A percentile compares a stretch with the other conserved stretches of the same genome.
Evolutionary conservation across 2,113 vertebrate species (phyloP).

Genomic region (Phainopepla nitens): DNA sequence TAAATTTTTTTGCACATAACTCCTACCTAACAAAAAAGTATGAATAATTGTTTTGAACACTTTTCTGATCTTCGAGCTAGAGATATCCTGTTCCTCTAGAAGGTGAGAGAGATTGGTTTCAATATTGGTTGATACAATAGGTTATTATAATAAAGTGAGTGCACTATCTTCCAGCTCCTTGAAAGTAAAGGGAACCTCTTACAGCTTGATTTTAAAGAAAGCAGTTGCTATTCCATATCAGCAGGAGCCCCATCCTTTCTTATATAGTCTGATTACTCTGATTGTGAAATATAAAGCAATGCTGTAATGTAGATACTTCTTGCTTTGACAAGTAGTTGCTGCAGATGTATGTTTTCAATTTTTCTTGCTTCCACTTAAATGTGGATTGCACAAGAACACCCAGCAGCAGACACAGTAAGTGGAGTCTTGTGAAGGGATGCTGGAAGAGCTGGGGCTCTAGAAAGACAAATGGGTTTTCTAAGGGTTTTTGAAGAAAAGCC

Average conservation of each 20-base stretch:
- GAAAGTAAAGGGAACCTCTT: constrained; percentile 1
- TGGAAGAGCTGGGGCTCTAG: neutral
- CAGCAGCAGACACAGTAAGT: neutral
- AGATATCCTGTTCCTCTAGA: neutral
- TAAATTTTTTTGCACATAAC: neutral
- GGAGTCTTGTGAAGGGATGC: neutral
- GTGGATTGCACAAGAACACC: neutral
- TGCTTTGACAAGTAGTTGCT: neutral
- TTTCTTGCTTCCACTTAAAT: neutral
- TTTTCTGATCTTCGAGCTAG: neutral
- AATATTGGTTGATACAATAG: neutral
- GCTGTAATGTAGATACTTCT: neutral
- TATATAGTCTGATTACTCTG: neutral
- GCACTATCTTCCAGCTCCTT: neutral
- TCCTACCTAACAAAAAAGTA: neutral
- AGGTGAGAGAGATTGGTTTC: neutral
- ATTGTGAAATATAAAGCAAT: constrained; percentile 18
- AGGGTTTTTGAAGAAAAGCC: neutral
- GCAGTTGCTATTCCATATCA: neutral
- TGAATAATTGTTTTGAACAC: neutral
- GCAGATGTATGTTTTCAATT: neutral
- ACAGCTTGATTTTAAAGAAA: constrained; percentile 34
- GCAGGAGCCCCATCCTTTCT: neutral
- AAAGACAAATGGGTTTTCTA: neutral
- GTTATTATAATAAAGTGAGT: neutral